A percentile compares a stretch with the other conserved stretches of the same genome.
phyloP scores from a whole-genome alignment of 2,797 vertebrate genomes.

The Girardinus metallicus region DNA sequence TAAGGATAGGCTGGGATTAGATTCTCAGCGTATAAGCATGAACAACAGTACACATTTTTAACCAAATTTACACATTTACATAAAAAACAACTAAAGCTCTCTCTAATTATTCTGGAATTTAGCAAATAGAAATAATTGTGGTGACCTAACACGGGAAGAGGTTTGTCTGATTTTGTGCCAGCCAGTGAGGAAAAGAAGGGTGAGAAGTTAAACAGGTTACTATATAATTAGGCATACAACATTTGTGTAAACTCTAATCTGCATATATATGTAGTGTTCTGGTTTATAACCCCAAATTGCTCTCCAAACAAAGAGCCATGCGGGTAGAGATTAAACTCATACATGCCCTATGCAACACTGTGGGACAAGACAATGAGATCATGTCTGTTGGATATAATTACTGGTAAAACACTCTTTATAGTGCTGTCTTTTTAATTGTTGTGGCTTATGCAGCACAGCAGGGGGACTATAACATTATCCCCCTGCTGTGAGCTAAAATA shows the following conservation, averaged over 20 bases:
- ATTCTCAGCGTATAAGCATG: neutral
- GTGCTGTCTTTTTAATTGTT: conserved; percentile 60
- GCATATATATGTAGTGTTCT: neutral
- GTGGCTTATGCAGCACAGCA: conserved; percentile 47
- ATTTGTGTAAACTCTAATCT: neutral
- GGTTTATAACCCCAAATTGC: neutral
- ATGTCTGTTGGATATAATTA: conserved; percentile 75
- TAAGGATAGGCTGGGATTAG: neutral
- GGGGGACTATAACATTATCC: conserved; percentile 61
- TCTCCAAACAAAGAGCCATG: conserved; percentile 35
- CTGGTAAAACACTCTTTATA: conserved; percentile 58
- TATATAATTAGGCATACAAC: neutral
- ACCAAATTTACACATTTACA: neutral
- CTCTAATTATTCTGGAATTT: neutral
- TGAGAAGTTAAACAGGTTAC: neutral
- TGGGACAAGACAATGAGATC: conserved; percentile 65
- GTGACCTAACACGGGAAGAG: neutral
- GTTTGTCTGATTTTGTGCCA: neutral
- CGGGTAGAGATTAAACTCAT: conserved; percentile 40
- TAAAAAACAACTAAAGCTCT: neutral
- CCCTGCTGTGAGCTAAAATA: conserved; percentile 60
- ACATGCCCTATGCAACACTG: conserved; percentile 20
- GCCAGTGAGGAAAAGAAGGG: neutral
- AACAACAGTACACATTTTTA: neutral
- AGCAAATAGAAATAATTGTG: neutral